Evolutionary conservation across 2,797 vertebrate species (phyloP).

Genomic region (Bucorvus abyssinicus): DNA sequence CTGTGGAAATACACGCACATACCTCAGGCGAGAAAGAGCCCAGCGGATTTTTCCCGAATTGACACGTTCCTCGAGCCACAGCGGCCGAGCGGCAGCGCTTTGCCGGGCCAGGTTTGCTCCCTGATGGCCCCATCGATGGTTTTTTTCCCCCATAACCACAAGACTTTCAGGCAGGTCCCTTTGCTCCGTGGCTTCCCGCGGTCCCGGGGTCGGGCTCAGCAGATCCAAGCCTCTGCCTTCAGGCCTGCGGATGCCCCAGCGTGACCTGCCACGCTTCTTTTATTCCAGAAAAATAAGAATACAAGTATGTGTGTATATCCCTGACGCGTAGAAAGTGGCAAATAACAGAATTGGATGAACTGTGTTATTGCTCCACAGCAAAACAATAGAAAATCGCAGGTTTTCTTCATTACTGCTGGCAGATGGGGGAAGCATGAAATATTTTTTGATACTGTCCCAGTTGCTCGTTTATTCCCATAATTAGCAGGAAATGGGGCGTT

Average conservation of each 20-base stretch:
- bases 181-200: background rate
- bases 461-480: background rate
- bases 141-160: background rate
- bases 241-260: background rate
- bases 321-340: background rate
- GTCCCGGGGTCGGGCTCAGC: background rate
- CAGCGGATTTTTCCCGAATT: background rate
- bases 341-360: background rate
- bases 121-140: background rate
- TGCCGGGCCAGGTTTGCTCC: background rate
- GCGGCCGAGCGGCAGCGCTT: background rate
- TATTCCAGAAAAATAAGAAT: background rate
- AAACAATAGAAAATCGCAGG: background rate
- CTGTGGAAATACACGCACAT: background rate
- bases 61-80: background rate
- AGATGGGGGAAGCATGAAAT: background rate
- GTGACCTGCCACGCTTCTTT: background rate
- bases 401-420: background rate
- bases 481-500: background rate
- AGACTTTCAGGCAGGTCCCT: background rate
- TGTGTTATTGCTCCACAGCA: background rate
- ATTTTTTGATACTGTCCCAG: background rate
- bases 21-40: too few species aligned
- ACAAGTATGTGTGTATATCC: background rate
- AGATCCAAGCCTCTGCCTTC: background rate